Evolutionary conservation across 2,888 invertebrate species (phyloP), one percentile per base, ranked within the genome.

Genomic region (Archaeoteleia sp.): DNA sequence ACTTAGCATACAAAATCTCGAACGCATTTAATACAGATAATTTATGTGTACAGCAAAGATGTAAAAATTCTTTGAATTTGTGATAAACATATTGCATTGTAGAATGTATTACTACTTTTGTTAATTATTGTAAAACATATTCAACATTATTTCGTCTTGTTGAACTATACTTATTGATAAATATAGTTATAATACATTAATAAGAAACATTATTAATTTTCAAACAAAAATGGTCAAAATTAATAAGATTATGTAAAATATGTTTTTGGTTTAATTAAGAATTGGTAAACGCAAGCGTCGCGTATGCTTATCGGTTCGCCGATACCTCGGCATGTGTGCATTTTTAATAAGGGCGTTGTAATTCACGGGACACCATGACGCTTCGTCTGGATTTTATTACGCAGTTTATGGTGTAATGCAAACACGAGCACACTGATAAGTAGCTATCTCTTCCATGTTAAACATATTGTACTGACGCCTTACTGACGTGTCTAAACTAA

Each of bases 381-480:
- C 73, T 70, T 71, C 74, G 82, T 80, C 82, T 80, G 82, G 76
- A 79, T 80, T 83, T 83, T 83, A 83, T 77, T 80, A 78, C 81
- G 68, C 70, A 63, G 75, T 83, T 83, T 82, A 83, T 81, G 82
- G 78, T 75, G 75, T 74, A 74, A 77, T 73, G 76, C 77, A 82
- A 83, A 82, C 82, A 81, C 74, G 75, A 75, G 71, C 73, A 72
- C 72, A 63, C 80, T 81, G 84, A 84, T 84, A 84, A 84, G 82
- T 83, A 83, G 82, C 84, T 84, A 82, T 83, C 82, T 74, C 61
- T 74, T 65, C 75, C 72, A 79, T 78, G 78, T 81, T 82, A 78
- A 82, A 80, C 81, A 82, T 74, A 78, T 82, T 81, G 79, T 80
- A 76, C 78, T 77, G 79, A 78, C 78, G 75, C 70, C 67, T 66